Percentiles rank a stretch among this genome's conserved stretches.
phyloP scores from a whole-genome alignment of 1,140 invertebrate species.

The Spodoptera litura region DNA sequence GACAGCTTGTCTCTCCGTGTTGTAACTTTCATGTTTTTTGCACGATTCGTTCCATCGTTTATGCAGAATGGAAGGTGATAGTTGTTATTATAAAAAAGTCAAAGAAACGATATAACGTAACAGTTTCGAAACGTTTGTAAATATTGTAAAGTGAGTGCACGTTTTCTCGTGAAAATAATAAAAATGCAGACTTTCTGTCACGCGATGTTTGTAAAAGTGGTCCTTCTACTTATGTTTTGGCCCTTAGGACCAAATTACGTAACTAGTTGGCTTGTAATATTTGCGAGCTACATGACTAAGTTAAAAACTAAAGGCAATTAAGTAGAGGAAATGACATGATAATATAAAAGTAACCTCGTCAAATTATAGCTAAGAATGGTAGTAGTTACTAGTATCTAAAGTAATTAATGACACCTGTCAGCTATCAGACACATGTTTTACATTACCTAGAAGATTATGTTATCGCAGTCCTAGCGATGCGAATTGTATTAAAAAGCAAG shows the following conservation, averaged over 20 bases:
- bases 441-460: not conserved
- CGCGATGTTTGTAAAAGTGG: not conserved
- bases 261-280: not conserved
- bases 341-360: constrained; percentile 4
- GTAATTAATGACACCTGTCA: constrained; percentile 10
- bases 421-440: not conserved
- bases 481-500: not conserved
- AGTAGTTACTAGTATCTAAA: not conserved
- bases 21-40: constrained; percentile 35
- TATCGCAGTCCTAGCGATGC: not conserved
- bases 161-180: not conserved
- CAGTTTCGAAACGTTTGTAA: constrained; percentile 24
- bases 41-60: constrained; percentile 34
- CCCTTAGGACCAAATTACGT: not conserved
- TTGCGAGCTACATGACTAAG: not conserved
- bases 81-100: not conserved
- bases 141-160: not conserved
- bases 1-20: constrained; percentile 19
- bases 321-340: constrained; percentile 21
- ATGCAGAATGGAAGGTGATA: constrained; percentile 21
- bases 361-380: constrained; percentile 2
- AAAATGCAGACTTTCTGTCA: not conserved
- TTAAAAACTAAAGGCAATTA: not conserved
- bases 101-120: constrained; percentile 10
- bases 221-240: not conserved